Base-by-base conservation (phyloP, 2,113 vertebrate genomes). In the Oncorhynchus clarkii region DNA sequence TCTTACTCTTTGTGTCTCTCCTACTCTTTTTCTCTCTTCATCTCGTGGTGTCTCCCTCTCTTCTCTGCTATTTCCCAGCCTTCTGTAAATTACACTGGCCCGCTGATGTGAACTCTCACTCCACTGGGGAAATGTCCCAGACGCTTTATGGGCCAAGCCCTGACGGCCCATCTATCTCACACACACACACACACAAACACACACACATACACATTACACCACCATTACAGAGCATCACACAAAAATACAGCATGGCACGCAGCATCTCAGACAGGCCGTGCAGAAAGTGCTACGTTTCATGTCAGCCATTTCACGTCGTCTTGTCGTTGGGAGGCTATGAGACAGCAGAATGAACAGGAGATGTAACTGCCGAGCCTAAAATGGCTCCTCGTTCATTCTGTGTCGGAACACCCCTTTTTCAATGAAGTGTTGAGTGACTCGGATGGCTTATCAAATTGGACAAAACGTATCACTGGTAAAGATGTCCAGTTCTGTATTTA, bases 41-140 rank as follows among this genome's bases (percentile, higher is more conserved):
- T 13, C 39, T 39, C 39, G 16, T 49, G 26, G 80, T 72, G 85
- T 88, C 86, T 83, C 73, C 65, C 24, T 82, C 75, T 45, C 39
- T 45, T 45, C 39, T 64, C 29, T 78, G 89, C 89, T 92, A 93
- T 92, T 92, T 93, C 88, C 86, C 92, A 89, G 82, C 80, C 69
- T 74, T 85, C 86, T 90, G 91, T 84, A 91, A 93, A 93, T 91
- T 89, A 88, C 88, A 90, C 87, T 88, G 83, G 80, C 80, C 85
- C 83, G 82, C 82, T 81, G 75, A 90, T 84, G 88, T 90, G 87
- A 93, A 91, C 87, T 92, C 91, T 91, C 90, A 45, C 39, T 45
- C 39, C 39, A 45, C 39, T 45, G 39, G 39, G 84, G 91, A 91
- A 90, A 92, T 85, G 86, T 91, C 83, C 86, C 83, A 78, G 84